Evolutionary conservation across 2,888 invertebrate genomes (phyloP).

Genomic region (Pinctada fucata): DNA sequence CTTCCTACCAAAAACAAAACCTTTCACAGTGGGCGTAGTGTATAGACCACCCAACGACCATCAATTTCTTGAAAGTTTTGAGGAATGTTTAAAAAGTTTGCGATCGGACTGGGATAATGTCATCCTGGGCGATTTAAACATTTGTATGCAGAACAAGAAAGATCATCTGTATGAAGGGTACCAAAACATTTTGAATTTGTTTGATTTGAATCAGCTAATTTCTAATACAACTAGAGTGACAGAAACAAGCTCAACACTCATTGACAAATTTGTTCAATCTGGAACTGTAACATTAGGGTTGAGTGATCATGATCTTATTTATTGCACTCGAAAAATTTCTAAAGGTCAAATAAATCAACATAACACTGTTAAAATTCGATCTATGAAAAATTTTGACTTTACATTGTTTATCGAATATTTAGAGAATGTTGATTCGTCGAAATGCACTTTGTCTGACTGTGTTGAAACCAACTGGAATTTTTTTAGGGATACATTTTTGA

Average conservation of each 20-base stretch:
- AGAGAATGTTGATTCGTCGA: neutral
- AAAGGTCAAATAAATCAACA: slow-evolving; percentile 12
- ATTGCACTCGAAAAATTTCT: slow-evolving; percentile 2
- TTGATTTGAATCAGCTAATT: neutral
- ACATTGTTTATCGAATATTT: slow-evolving; percentile 1
- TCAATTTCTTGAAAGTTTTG: neutral
- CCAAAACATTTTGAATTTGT: neutral
- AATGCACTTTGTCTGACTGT: slow-evolving; percentile 1
- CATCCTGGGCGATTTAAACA: neutral
- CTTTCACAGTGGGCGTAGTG: neutral
- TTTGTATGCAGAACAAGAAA: neutral
- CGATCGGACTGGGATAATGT: neutral
- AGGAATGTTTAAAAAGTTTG: neutral
- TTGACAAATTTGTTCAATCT: slow-evolving; percentile 21
- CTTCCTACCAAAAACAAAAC: slow-evolving; percentile 8
- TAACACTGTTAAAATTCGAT: slow-evolving; percentile 23
- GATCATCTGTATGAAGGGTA: neutral
- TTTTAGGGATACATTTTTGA: slow-evolving; percentile 23
- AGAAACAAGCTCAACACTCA: slow-evolving; percentile 4
- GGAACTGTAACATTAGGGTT: slow-evolving; percentile 11
- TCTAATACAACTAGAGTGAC: slow-evolving; percentile 4
- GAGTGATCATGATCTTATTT: slow-evolving; percentile 19
- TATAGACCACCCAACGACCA: slow-evolving; percentile 13
- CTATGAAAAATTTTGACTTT: slow-evolving; percentile 18
- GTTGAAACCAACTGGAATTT: slow-evolving; percentile 21